These are phyloP conservation scores for Myathropa florea DNA, from an alignment of 2,888 invertebrate species.

Conservation along the genomic window DNA sequence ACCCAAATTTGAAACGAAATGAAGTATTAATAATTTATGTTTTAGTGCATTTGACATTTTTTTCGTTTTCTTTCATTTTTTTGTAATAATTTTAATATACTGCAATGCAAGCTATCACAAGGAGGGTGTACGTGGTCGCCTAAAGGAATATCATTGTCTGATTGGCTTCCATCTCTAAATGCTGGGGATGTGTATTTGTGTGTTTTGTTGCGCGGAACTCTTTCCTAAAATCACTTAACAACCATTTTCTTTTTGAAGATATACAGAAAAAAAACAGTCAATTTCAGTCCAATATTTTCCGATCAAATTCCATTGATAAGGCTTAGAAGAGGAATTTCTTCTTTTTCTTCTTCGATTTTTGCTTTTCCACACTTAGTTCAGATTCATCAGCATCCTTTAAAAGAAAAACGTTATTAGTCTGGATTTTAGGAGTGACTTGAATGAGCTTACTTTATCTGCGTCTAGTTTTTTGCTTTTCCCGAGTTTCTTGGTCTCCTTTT, in stretches of 20 bases:
- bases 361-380: conserved; percentile 75
- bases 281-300: conserved; percentile 58
- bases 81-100: conserved; percentile 36
- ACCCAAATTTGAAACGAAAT: not conserved
- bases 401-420: not conserved
- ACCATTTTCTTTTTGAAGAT: not conserved
- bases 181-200: conserved; percentile 45
- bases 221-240: conserved; percentile 38
- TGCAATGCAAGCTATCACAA: conserved; percentile 69
- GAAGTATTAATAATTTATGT: conserved; percentile 35
- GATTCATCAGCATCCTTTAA: conserved; percentile 77
- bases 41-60: conserved; percentile 47
- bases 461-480: conserved; percentile 83
- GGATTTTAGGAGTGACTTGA: not conserved
- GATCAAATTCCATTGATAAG: conserved; percentile 37
- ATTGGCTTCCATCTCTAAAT: conserved; percentile 52
- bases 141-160: conserved; percentile 22
- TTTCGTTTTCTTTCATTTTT: conserved; percentile 10
- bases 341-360: conserved; percentile 77
- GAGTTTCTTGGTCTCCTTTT: conserved; percentile 82
- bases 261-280: conserved; percentile 24
- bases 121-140: conserved; percentile 56
- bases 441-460: conserved; percentile 82
- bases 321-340: conserved; percentile 77
- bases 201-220: conserved; percentile 23